Evolutionary conservation across 2,888 invertebrate species (phyloP).

Genomic region (Hydraecia micacea): DNA sequence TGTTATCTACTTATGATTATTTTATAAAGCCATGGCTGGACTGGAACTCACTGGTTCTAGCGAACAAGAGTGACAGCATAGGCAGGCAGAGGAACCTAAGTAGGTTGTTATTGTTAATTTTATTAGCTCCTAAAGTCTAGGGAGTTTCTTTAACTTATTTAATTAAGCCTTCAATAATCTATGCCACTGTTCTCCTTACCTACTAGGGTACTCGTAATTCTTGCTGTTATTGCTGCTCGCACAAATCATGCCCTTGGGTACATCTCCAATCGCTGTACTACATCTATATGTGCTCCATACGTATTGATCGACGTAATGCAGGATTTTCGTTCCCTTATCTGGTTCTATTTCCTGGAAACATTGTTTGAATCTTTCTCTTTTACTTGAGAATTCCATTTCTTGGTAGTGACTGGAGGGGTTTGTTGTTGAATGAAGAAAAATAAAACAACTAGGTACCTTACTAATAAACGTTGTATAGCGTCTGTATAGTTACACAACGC

Average conservation of each 20-base stretch:
- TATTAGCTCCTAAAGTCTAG: neutral
- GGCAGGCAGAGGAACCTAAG: neutral
- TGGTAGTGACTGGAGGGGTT: neutral
- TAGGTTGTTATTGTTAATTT: no score
- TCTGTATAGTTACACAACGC: no score
- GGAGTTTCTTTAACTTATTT: neutral
- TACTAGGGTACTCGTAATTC: neutral
- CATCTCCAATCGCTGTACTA: neutral
- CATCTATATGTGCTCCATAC: neutral
- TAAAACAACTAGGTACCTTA: neutral
- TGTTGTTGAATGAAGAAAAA: neutral
- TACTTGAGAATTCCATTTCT: neutral
- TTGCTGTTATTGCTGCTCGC: neutral
- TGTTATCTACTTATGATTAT: no score
- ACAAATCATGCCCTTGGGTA: neutral
- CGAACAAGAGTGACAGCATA: neutral
- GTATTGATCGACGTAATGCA: conserved; percentile 3
- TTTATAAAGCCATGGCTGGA: neutral
- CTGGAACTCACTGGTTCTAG: no score
- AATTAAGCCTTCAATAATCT: neutral
- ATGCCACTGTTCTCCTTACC: neutral
- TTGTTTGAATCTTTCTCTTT: neutral
- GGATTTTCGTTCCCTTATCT: neutral
- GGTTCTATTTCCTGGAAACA: neutral
- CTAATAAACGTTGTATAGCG: no score